phyloP scores from a whole-genome alignment of 2,888 invertebrate genomes.

The Tetropium fuscum region DNA sequence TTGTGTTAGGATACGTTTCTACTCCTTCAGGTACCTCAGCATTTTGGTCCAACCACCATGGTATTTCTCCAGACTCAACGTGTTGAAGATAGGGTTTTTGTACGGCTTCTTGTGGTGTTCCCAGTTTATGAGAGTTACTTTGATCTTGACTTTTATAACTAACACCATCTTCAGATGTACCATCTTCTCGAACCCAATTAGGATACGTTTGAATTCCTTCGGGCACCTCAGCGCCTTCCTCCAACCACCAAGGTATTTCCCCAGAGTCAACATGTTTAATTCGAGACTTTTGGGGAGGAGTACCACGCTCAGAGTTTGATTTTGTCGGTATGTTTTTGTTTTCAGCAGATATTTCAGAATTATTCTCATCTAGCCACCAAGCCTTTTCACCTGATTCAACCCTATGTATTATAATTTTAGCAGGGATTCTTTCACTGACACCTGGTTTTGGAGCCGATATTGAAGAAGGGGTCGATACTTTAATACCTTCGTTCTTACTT shows the following conservation, averaged over 20 bases:
- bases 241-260: constrained; percentile 80
- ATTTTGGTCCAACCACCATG: too few relatives aligned
- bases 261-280: constrained; percentile 61
- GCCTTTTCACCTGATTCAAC: constrained; percentile 76
- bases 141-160: too few relatives aligned
- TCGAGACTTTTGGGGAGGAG: constrained; percentile 12
- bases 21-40: too few relatives aligned
- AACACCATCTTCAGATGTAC: constrained; percentile 45
- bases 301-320: constrained; percentile 16
- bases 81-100: too few relatives aligned
- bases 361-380: constrained; percentile 69
- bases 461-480: constrained; percentile 24
- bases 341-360: background rate
- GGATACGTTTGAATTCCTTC: constrained; percentile 70
- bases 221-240: constrained; percentile 75
- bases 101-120: too few relatives aligned
- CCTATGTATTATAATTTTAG: constrained; percentile 55
- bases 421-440: constrained; percentile 64
- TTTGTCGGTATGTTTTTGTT: constrained; percentile 21
- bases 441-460: background rate
- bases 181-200: constrained; percentile 50
- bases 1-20: too few relatives aligned
- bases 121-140: too few relatives aligned
- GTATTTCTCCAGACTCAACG: too few relatives aligned
- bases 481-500: constrained; percentile 33